Conservation (phyloP, 2,888 invertebrate genomes). For the Philhelius pedissequus region DNA sequence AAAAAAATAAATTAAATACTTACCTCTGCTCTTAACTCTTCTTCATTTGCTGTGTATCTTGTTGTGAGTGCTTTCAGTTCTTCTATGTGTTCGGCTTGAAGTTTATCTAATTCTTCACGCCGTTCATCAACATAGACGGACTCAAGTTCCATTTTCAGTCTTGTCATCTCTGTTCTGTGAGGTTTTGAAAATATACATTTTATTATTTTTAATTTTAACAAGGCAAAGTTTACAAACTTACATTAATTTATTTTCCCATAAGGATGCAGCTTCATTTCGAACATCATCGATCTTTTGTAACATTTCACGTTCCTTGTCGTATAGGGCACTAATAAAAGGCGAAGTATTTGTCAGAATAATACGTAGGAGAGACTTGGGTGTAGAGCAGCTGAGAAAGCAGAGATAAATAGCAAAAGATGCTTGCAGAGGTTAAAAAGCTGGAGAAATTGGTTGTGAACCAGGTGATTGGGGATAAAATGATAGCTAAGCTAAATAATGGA, state of each 20-base stretch:
- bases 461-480: background rate
- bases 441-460: background rate
- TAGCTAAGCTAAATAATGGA: background rate
- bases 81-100: conserved; percentile 81
- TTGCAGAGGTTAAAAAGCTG: conserved; percentile 50
- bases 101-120: conserved; percentile 80
- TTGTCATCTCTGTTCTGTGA: conserved; percentile 81
- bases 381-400: conserved; percentile 53
- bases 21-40: conserved; percentile 82
- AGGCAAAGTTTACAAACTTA: conserved; percentile 69
- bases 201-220: background rate
- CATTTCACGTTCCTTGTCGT: conserved; percentile 79
- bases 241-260: conserved; percentile 83
- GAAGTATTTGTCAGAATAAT: conserved; percentile 61
- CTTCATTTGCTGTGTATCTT: conserved; percentile 81
- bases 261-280: conserved; percentile 81
- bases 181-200: background rate
- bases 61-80: conserved; percentile 81
- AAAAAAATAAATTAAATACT: no score
- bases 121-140: conserved; percentile 83
- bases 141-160: conserved; percentile 83
- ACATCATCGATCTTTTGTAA: conserved; percentile 80
- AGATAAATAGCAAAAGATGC: conserved; percentile 57
- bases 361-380: conserved; percentile 57
- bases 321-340: conserved; percentile 74